Base-by-base conservation (phyloP, 2,113 vertebrate species). In the Glaucomys volans region DNA sequence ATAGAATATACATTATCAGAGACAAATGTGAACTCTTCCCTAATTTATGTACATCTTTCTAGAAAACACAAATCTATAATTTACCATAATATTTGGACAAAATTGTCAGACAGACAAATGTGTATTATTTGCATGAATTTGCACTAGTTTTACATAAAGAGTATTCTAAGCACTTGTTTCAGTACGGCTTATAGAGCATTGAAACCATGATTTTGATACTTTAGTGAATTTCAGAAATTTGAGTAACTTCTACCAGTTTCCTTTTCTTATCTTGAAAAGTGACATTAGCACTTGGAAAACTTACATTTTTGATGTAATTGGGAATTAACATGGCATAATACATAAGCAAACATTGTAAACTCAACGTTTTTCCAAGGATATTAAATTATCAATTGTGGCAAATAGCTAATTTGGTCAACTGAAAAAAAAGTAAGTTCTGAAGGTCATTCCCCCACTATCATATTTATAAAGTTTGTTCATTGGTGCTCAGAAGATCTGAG, bases 191-290 rank as follows among this genome's bases (percentile, higher is more conserved):
- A 59, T 69, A 81, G 76, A 57, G 17, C 2, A 67, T 5, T 50
- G 69, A 95, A 95, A 89, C 35, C 8, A 26, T 64, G 52, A 95
- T 87, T 88, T 93, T 7, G 80, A 37, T 67, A 76, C 17, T n/a
- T 88, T 28, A 67, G 18, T 85, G 24, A 85, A 91, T 84, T 80
- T 82, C n/a, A 95, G 35, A 81, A 91, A 26, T 50, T 84, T 30
- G 84, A 54, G 52, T 18, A 80, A 22, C 35, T 26, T 86, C 12
- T 94, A 4, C 6, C 24, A 81, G 18, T 14, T 77, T 12, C 40
- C 64, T 18, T 52, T 88, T 64, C 52, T 88, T 75, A 7, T 24
- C 64, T 50, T 62, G 28, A 64, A 87, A 91, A 76, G 35, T n/a
- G 12, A 64, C 8, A 12, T 69, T 87, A 59, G 72, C 18, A 22